Evolutionary conservation across 1,140 invertebrate species (phyloP).

Genomic region (Zaprionus ornatus): DNA sequence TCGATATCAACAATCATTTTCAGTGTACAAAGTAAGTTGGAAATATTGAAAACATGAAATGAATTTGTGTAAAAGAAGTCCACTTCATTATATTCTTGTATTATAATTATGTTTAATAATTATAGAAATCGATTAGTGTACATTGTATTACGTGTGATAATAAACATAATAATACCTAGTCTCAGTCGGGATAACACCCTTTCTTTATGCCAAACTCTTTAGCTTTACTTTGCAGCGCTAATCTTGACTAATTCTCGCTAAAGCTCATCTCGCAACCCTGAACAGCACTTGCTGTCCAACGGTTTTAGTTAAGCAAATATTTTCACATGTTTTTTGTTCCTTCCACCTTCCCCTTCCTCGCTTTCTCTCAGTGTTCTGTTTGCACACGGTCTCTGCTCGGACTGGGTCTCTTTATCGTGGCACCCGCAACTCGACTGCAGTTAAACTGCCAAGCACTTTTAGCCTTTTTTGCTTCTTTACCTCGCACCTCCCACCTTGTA

Average conservation of each 20-base stretch:
- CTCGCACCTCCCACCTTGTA: conserved; percentile 1
- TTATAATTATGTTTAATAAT: too few relatives aligned
- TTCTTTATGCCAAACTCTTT: not conserved
- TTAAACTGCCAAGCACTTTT: conserved; percentile 49
- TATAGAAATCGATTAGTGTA: too few relatives aligned
- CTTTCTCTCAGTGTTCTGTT: conserved; percentile 37
- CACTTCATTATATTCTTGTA: too few relatives aligned
- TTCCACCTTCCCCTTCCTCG: too few relatives aligned
- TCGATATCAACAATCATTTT: too few relatives aligned
- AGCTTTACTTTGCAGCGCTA: not conserved
- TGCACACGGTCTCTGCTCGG: conserved; percentile 3
- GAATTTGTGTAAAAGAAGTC: too few relatives aligned
- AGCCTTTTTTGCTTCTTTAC: conserved; percentile 23
- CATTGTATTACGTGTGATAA: too few relatives aligned
- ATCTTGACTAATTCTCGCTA: conserved; percentile 1
- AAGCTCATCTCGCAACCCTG: not conserved
- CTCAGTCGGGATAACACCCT: not conserved
- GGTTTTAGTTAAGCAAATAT: conserved; percentile 1
- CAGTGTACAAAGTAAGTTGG: too few relatives aligned
- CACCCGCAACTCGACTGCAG: conserved; percentile 56
- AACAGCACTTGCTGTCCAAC: not conserved
- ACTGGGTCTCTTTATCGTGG: conserved; percentile 18
- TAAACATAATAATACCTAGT: too few relatives aligned
- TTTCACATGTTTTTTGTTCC: not conserved
- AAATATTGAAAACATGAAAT: too few relatives aligned